A percentile compares a stretch with the other conserved stretches of the same genome.
phyloP scores from a whole-genome alignment of 2,888 invertebrate species.

The Watsonalla cultraria region DNA sequence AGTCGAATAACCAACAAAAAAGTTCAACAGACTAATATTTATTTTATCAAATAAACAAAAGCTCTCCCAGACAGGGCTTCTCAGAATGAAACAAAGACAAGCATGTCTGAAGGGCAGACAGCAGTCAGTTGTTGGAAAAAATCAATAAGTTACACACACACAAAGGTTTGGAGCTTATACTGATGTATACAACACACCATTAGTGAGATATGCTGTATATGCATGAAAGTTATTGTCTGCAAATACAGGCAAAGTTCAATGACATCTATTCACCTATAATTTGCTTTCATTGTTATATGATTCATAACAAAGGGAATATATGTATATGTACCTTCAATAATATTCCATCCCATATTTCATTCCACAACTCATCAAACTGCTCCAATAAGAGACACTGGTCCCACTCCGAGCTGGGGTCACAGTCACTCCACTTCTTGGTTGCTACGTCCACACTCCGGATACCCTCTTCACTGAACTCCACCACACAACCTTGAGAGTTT shows the following conservation, averaged over 20 bases:
- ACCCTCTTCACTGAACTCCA: slow-evolving; percentile 91
- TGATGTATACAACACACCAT: not conserved
- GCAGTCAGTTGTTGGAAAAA: not conserved
- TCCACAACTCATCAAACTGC: slow-evolving; percentile 84
- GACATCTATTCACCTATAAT: not conserved
- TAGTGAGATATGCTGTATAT: not conserved
- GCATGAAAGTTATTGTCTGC: not conserved
- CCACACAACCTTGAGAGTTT: slow-evolving; percentile 86
- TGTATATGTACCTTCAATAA: slow-evolving; percentile 74
- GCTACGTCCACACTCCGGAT: slow-evolving; percentile 76
- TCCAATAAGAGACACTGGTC: slow-evolving; percentile 84
- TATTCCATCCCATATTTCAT: slow-evolving; percentile 86
- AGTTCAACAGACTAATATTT: too few species aligned
- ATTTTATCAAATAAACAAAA: too few species aligned
- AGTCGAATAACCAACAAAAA: too few species aligned
- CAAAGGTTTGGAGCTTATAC: not conserved
- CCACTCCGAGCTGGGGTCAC: slow-evolving; percentile 80
- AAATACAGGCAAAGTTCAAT: not conserved
- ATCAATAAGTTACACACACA: not conserved
- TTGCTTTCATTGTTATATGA: not conserved
- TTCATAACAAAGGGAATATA: not conserved
- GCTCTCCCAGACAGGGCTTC: too few species aligned
- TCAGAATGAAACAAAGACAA: not conserved
- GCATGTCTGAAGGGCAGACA: not conserved
- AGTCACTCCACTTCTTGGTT: slow-evolving; percentile 81